Evolutionary conservation across 2,888 invertebrate genomes (phyloP), one percentile per base, ranked within the genome.

Genomic region (Tetanocera ferruginea): DNA sequence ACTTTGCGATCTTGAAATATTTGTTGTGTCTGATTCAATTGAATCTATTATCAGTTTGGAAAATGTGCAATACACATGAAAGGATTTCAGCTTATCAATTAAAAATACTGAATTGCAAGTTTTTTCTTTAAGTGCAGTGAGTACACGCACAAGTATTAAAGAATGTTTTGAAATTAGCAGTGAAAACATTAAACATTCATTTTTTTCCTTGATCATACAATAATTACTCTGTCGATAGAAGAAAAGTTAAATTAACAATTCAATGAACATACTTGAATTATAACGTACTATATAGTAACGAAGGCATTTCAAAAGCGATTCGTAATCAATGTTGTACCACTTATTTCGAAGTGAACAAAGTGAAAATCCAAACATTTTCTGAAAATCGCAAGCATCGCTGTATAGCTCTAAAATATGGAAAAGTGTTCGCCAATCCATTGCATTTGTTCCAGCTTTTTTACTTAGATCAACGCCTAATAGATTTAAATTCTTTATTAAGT

Each of bases 21-120:
- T 34, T 5, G 23, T 49, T 2, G 76, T 5, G 3, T 52, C 23
- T 11, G 23, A 31, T 5, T 55, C 77, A 0, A 82, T 80, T 0
- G 85, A 81, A 17, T 87, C 85, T 3, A 86, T 80, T 0, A 87
- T 81, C 19, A 87, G 82, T 72, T 87, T 84, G 0, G 85, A 82
- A 9, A 87, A 78, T 11, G 76, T 76, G 69, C 86, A 86, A 76
- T 85, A 87, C 17, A 83, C 80, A 51, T 86, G 87, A 69, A 88
- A 86, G 9, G 80, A 76, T 17, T 81, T 84, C 9, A 85, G 49
- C 25, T 83, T 81, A 23, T 86, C 85, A 3, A 84, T 84, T 14
- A 83, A 62, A 43, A 86, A 86, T 9, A 83, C 67, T 2, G 85
- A 84, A 1, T 82, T 81, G 66, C 83, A 82, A 60, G 84, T 85